phyloP scores from a whole-genome alignment of 2,113 vertebrate species.

The Muntiacus reevesi region DNA sequence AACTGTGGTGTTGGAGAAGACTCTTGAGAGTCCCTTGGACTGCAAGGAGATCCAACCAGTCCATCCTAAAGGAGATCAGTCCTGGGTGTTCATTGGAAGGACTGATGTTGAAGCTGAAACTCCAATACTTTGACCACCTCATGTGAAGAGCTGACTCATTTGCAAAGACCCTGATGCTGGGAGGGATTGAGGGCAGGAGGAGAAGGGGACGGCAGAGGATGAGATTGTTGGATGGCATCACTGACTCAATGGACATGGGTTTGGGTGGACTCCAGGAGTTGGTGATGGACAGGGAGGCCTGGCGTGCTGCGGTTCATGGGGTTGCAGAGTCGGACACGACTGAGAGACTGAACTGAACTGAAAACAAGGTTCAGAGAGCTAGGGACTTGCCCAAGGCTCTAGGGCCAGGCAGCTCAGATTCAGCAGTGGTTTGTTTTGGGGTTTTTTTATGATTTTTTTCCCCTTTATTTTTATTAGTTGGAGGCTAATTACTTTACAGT shows the following conservation, averaged over 20 bases:
- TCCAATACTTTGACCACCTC: not conserved
- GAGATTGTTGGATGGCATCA: not conserved
- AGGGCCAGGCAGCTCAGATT: not conserved
- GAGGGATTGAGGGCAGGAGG: not conserved
- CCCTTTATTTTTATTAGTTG: no score
- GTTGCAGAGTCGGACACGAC: not conserved
- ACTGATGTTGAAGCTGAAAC: not conserved
- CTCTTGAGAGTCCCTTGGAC: not conserved
- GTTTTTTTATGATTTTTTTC: no score
- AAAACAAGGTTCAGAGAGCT: not conserved
- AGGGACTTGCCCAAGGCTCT: not conserved
- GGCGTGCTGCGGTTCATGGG: not conserved
- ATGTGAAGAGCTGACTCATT: not conserved
- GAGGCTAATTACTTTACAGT: no score
- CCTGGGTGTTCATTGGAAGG: not conserved
- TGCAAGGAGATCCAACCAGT: not conserved
- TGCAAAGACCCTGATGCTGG: not conserved
- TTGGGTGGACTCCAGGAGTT: not conserved
- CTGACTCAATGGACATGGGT: not conserved
- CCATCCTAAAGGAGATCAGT: not conserved
- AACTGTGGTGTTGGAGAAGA: not conserved
- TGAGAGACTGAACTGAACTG: not conserved
- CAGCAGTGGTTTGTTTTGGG: not conserved
- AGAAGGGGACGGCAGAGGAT: not conserved
- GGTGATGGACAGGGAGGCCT: not conserved